phyloP scores from a whole-genome alignment of 2,797 vertebrate genomes.

The Sarcoramphus papa region DNA sequence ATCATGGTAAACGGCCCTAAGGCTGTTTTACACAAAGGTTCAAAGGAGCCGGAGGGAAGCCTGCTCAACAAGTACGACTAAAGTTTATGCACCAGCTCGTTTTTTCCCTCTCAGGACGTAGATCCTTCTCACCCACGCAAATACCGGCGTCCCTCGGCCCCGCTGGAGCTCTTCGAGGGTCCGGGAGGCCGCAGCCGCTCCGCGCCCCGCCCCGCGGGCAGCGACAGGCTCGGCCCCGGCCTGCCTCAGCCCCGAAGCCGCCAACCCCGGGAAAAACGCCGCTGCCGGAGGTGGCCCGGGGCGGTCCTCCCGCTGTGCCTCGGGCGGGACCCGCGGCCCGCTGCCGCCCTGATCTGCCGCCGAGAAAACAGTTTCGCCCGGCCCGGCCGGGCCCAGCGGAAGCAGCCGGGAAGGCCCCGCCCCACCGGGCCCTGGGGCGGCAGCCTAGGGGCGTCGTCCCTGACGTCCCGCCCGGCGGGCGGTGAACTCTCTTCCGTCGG shows the following conservation, averaged over 20 bases:
- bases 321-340: background rate
- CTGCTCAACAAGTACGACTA: too few relatives aligned
- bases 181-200: background rate
- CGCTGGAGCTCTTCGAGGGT: too few relatives aligned
- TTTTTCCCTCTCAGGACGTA: background rate
- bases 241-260: background rate
- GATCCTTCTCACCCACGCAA: background rate
- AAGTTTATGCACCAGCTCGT: too few relatives aligned
- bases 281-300: background rate
- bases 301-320: background rate
- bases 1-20: fast-evolving
- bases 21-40: fast-evolving
- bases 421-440: background rate
- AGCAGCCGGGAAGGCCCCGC: background rate
- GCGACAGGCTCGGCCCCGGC: too few relatives aligned
- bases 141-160: fast-evolving
- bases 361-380: fast-evolving
- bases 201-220: too few relatives aligned
- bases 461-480: background rate
- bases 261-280: too few relatives aligned
- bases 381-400: background rate
- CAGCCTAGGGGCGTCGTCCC: too few relatives aligned
- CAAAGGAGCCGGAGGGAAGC: background rate
- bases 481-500: too few relatives aligned
- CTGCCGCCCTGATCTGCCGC: fast-evolving